A percentile compares a stretch with the other conserved stretches of the same genome.
Evolutionary conservation across 2,113 vertebrate genomes (phyloP).

Genomic region (Crotalus viridis): DNA sequence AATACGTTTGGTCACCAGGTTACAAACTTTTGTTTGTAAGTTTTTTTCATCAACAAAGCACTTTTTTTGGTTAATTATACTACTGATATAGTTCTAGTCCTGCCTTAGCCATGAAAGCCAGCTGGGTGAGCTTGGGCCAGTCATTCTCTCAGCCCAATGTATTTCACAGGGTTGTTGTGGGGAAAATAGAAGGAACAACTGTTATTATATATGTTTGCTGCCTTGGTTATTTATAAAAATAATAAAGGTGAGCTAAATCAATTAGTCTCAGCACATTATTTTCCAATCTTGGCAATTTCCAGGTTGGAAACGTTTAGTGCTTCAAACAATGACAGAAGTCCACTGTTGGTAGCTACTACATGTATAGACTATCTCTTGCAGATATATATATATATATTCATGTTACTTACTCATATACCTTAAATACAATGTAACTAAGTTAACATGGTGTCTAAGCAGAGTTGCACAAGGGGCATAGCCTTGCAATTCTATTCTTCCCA

Average conservation of each 20-base stretch:
- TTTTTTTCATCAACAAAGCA: not conserved
- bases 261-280: not conserved
- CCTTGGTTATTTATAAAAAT: not conserved
- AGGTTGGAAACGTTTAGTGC: not conserved
- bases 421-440: not conserved
- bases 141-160: not conserved
- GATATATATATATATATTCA: not conserved
- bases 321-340: not conserved
- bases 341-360: not conserved
- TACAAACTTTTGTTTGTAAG: not conserved
- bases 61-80: not conserved
- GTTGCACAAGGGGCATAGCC: not conserved
- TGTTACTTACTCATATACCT: too few species aligned
- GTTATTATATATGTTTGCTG: not conserved
- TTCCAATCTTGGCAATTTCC: not conserved
- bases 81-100: not conserved
- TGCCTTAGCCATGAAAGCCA: not conserved
- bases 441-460: too few species aligned
- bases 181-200: not conserved
- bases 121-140: not conserved
- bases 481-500: not conserved
- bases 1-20: not conserved
- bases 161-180: not conserved
- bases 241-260: not conserved
- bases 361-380: not conserved